A percentile compares a stretch with the other conserved stretches of the same genome.
Evolutionary conservation across 2,113 vertebrate species (phyloP).

Genomic region (Dipodomys stephensi): DNA sequence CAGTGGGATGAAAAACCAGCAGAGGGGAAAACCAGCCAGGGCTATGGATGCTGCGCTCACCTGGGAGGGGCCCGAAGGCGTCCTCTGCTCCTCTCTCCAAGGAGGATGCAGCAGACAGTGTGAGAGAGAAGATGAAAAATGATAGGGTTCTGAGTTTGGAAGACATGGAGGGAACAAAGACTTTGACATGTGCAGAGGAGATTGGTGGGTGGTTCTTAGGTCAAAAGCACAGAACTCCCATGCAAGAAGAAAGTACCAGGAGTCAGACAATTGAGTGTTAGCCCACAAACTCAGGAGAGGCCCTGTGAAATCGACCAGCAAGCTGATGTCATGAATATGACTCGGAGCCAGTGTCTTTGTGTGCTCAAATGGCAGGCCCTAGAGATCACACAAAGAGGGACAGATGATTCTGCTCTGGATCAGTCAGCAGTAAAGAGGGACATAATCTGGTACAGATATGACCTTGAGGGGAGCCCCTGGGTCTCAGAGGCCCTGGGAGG

Average conservation of each 20-base stretch:
- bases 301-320: not conserved
- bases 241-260: not conserved
- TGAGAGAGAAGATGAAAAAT: not conserved
- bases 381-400: not conserved
- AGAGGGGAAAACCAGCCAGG: not conserved
- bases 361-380: not conserved
- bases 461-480: too few relatives aligned
- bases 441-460: fast-evolving
- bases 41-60: not conserved
- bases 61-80: fast-evolving
- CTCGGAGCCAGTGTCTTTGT: fast-evolving
- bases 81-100: not conserved
- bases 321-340: not conserved
- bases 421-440: not conserved
- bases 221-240: not conserved
- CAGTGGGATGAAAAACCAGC: not conserved
- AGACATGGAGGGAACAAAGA: not conserved
- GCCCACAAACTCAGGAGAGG: fast-evolving
- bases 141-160: not conserved
- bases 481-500: not conserved
- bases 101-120: too few relatives aligned
- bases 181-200: not conserved
- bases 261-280: not conserved
- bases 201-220: not conserved
- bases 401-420: not conserved